phyloP scores from a whole-genome alignment of 2,888 invertebrate species.

The Cyclophora albipunctata region DNA sequence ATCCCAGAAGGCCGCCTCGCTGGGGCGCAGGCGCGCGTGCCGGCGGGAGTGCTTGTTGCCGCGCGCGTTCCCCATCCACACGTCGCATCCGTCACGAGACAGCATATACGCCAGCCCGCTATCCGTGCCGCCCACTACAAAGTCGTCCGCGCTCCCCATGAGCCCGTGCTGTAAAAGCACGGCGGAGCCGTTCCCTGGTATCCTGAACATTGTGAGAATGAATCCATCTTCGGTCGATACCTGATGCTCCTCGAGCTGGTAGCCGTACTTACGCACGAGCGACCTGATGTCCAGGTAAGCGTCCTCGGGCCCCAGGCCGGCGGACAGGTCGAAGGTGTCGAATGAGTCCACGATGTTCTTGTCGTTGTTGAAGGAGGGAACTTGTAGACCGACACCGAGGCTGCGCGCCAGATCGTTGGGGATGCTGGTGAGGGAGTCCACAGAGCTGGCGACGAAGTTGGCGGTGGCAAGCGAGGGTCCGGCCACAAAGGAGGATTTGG shows the following conservation, averaged over 20 bases:
- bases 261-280: conserved; percentile 42
- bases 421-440: conserved; percentile 19
- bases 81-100: conserved; percentile 79
- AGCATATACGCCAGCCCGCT: conserved; percentile 60
- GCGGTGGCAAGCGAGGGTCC: conserved; percentile 19
- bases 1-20: conserved; percentile 75
- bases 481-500: conserved; percentile 21
- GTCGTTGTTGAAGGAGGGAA: conserved; percentile 25
- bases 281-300: conserved; percentile 27
- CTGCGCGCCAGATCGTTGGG: conserved; percentile 27
- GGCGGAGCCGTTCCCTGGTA: conserved; percentile 38
- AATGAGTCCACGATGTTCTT: conserved; percentile 26
- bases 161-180: conserved; percentile 57
- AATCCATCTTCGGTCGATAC: conserved; percentile 48
- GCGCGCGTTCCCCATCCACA: conserved; percentile 87
- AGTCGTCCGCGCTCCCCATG: conserved; percentile 51
- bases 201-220: conserved; percentile 38
- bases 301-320: conserved; percentile 39
- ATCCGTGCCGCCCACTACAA: conserved; percentile 40
- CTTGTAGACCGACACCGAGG: conserved; percentile 15
- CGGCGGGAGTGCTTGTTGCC: conserved; percentile 80
- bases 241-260: conserved; percentile 34
- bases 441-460: conserved; percentile 23
- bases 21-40: conserved; percentile 59
- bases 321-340: conserved; percentile 26